Base-by-base conservation (phyloP, 2,888 invertebrate species). In the Melieria omissa region DNA sequence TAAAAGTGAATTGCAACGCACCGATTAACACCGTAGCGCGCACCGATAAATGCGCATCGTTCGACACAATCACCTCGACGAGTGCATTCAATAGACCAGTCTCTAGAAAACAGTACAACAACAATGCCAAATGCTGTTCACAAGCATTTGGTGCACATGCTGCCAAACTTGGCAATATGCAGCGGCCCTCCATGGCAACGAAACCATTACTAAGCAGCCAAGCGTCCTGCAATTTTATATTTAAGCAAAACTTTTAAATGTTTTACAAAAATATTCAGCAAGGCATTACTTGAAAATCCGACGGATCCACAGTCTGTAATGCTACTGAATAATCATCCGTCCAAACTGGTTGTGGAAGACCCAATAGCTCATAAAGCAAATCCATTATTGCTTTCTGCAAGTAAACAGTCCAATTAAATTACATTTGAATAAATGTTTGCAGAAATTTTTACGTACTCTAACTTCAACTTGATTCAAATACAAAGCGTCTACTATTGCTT, bases 181-280 rank as follows among this genome's bases (percentile, higher is more conserved):
- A 91, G 72, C 91, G 91, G 62, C 96, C 97, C 88, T 98, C 98
- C 71, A 95, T 93, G 12, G 95, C 96, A n/a, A 98, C 94, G 85
- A 98, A 98, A 49, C 97, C 98, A 85, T 97, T 97, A 79, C 92
- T 93, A 44, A 98, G 88, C 79, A 94, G 91, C 97, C 97, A 98
- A 0, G 92, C 90, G 77, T 96, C 95, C 86, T 92, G 80, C 8
- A 66, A 70, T 45, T 14, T 8, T 8, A 46, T 29, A 41, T 41
- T 42, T 44, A 14, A 0, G 4, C 12, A 52, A 52, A 6, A 14
- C 7, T 3, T 0, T 52, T 52, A 52, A 8, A 8, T 52, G 14
- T 4, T 7, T 5, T 52, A 8, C 7, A 8, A 52, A 52, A 29
- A 29, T 29, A 29, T 29, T 29, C 2, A 29, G 2, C 29, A 29